Evolutionary conservation across 1,140 invertebrate genomes (phyloP).

Genomic region (Sinonovacula constricta): DNA sequence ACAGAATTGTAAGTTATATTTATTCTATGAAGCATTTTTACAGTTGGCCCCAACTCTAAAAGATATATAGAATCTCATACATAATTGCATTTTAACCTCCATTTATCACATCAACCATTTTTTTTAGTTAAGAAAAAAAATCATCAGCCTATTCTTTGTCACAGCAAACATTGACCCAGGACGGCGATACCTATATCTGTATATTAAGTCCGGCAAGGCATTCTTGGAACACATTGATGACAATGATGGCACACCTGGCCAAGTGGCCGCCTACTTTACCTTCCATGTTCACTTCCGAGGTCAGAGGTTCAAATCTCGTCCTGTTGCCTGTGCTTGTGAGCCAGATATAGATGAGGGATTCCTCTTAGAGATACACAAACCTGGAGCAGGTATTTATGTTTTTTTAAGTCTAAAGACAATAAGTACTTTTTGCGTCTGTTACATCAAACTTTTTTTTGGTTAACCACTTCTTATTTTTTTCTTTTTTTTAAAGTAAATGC

Average conservation of each 20-base stretch:
- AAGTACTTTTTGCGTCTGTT: too few species aligned
- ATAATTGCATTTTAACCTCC: background rate
- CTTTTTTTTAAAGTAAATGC: too few species aligned
- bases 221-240: slow-evolving; percentile 76
- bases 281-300: slow-evolving; percentile 76
- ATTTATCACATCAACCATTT: too few species aligned
- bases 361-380: slow-evolving; percentile 77
- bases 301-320: slow-evolving; percentile 76
- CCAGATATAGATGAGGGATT: slow-evolving; percentile 77
- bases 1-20: too few species aligned
- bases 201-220: slow-evolving; percentile 74
- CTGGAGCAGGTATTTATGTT: slow-evolving; percentile 70
- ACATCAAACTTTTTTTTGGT: too few species aligned
- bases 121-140: too few species aligned
- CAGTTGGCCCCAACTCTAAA: background rate
- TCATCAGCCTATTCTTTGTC: slow-evolving; percentile 48
- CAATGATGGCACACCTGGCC: slow-evolving; percentile 67
- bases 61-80: background rate
- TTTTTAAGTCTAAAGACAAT: too few species aligned
- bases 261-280: slow-evolving; percentile 71
- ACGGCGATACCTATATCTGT: slow-evolving; percentile 72
- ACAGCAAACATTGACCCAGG: slow-evolving; percentile 76
- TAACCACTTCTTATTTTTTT: too few species aligned
- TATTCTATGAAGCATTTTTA: too few species aligned
- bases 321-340: slow-evolving; percentile 77